A percentile compares a stretch with the other conserved stretches of the same genome.
These are phyloP conservation scores for Orthosia gracilis DNA, from an alignment of 2,888 invertebrate genomes.

Conservation along the genomic window DNA sequence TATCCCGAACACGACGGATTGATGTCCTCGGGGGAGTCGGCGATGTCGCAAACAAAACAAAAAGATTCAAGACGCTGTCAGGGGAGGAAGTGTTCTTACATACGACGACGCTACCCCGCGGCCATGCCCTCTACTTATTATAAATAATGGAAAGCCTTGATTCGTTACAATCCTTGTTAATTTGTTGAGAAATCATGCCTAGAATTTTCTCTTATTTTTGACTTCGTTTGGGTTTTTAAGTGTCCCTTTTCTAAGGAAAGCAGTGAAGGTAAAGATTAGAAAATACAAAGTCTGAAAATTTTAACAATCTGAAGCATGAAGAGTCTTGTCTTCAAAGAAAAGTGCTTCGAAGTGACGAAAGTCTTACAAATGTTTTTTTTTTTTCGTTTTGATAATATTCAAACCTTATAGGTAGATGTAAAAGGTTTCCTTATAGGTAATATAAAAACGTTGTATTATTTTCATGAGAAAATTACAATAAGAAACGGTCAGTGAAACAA, in stretches of 20 bases:
- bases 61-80: conserved; percentile 73
- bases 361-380: conserved; percentile 7
- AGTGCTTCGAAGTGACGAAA: neutral
- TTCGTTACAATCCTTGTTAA: conserved; percentile 63
- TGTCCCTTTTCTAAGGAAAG: conserved; percentile 21
- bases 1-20: conserved; percentile 71
- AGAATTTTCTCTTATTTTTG: conserved; percentile 57
- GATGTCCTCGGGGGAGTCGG: conserved; percentile 69
- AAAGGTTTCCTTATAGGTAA: no score
- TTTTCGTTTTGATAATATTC: neutral
- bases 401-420: neutral
- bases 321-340: conserved; percentile 17
- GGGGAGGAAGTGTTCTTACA: conserved; percentile 71
- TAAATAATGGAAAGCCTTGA: conserved; percentile 66
- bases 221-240: conserved; percentile 20
- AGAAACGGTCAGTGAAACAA: neutral
- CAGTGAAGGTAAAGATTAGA: conserved; percentile 12
- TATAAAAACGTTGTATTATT: neutral
- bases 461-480: neutral
- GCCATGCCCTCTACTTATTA: conserved; percentile 52
- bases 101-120: conserved; percentile 26
- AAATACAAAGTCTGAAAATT: conserved; percentile 29
- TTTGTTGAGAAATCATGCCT: conserved; percentile 60
- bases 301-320: conserved; percentile 28
- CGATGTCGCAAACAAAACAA: conserved; percentile 76